phyloP scores from a whole-genome alignment of 2,888 invertebrate genomes.

The Sinotaia quadrata region DNA sequence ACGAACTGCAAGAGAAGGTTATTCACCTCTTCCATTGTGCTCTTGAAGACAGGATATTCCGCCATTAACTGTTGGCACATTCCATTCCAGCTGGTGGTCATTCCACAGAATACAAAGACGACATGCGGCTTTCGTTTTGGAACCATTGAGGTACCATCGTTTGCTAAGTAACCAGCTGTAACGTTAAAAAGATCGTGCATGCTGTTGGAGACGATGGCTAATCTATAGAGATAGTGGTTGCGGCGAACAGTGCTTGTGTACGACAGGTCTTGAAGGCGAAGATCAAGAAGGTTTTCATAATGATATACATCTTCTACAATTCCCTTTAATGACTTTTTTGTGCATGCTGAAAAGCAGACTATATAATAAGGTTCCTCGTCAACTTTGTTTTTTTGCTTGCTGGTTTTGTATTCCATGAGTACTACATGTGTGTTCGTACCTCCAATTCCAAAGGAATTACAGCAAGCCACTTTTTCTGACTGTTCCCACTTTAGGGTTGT shows the following conservation, averaged over 20 bases:
- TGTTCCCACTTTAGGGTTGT: slow-evolving; percentile 32
- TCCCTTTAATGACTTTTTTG: slow-evolving; percentile 23
- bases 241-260: slow-evolving; percentile 38
- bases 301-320: slow-evolving; percentile 28
- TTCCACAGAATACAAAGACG: slow-evolving; percentile 52
- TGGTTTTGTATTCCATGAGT: slow-evolving; percentile 29
- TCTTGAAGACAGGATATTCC: slow-evolving; percentile 31
- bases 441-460: slow-evolving; percentile 62
- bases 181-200: slow-evolving; percentile 29
- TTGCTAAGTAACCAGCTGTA: no score
- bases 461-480: slow-evolving; percentile 41
- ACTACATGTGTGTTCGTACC: slow-evolving; percentile 61
- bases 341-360: slow-evolving; percentile 32
- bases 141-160: no score
- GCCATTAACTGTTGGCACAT: slow-evolving; percentile 46
- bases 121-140: slow-evolving; percentile 21
- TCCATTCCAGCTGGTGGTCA: slow-evolving; percentile 49
- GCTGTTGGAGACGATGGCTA: slow-evolving; percentile 20
- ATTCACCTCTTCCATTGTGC: slow-evolving; percentile 37
- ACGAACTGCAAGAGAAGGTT: slow-evolving; percentile 22
- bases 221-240: slow-evolving; percentile 23
- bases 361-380: no score
- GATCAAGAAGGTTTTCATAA: slow-evolving; percentile 3
- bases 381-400: no score
- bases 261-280: slow-evolving; percentile 32